phyloP scores from a whole-genome alignment of 2,888 invertebrate species.

The Chrysomela aeneicollis region DNA sequence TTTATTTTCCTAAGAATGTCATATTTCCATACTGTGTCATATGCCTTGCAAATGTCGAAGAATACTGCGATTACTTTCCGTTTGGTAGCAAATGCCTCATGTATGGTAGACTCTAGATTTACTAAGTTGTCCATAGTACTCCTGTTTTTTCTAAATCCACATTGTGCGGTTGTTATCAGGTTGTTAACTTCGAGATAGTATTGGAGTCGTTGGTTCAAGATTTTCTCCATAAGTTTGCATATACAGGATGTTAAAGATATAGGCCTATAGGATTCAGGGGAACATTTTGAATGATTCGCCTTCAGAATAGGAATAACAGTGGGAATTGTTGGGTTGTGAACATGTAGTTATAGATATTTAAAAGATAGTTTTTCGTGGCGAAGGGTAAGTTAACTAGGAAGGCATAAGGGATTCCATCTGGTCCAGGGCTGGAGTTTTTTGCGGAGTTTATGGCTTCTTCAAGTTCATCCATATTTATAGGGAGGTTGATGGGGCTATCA shows the following conservation, averaged over 20 bases:
- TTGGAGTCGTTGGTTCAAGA: slow-evolving; percentile 8
- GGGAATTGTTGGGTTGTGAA: too few species aligned
- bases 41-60: slow-evolving; percentile 10
- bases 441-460: too few species aligned
- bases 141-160: slow-evolving; percentile 23
- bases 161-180: slow-evolving; percentile 1
- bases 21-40: slow-evolving; percentile 15
- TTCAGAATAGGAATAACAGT: too few species aligned
- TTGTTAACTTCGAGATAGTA: slow-evolving; percentile 18
- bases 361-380: too few species aligned
- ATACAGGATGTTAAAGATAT: slow-evolving; percentile 1
- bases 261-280: neutral
- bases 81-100: slow-evolving; percentile 6
- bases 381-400: too few species aligned
- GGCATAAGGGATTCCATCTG: too few species aligned
- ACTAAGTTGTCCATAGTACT: slow-evolving; percentile 18
- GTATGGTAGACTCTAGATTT: slow-evolving; percentile 4
- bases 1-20: slow-evolving; percentile 15
- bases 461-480: too few species aligned
- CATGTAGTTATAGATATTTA: too few species aligned
- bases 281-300: neutral
- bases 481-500: too few species aligned
- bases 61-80: slow-evolving; percentile 3
- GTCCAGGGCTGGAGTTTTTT: too few species aligned
- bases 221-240: slow-evolving; percentile 15